Percentiles rank a stretch among this genome's conserved stretches.
These are phyloP conservation scores for Augochlora pura DNA, from an alignment of 1,140 invertebrate genomes.

Conservation along the genomic window DNA sequence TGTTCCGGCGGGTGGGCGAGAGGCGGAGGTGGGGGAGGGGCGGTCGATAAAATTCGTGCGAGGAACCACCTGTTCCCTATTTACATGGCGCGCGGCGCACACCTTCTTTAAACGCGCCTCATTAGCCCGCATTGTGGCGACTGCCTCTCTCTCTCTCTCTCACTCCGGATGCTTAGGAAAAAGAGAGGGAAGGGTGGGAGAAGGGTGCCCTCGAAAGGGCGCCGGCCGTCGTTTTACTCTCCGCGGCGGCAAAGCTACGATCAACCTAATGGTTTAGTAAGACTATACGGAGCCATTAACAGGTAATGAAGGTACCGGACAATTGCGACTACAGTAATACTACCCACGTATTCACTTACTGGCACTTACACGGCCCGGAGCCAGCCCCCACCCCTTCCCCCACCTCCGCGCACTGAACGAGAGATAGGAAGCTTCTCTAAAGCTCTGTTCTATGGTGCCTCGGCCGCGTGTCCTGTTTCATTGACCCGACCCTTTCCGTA, in stretches of 20 bases:
- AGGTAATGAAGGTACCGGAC: conserved; percentile 37
- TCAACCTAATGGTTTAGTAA: conserved; percentile 24
- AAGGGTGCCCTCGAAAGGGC: neutral
- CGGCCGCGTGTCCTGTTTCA: conserved; percentile 38
- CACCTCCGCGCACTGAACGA: conserved; percentile 5
- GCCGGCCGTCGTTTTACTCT: neutral
- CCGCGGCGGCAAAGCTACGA: conserved; percentile 2
- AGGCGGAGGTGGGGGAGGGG: too few relatives aligned
- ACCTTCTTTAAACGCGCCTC: neutral
- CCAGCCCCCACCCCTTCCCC: too few relatives aligned
- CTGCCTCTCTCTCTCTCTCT: too few relatives aligned
- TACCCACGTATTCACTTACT: conserved; percentile 37
- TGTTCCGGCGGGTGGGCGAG: too few relatives aligned
- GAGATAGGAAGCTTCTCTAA: conserved; percentile 31
- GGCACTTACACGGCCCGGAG: conserved; percentile 10
- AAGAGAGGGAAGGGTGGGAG: too few relatives aligned
- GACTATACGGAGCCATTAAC: conserved; percentile 32
- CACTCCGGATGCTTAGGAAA: neutral
- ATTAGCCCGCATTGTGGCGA: neutral
- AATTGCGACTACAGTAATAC: conserved; percentile 27
- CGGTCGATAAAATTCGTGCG: neutral
- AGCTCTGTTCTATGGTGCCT: conserved; percentile 31
- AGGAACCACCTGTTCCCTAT: neutral
- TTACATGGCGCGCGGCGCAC: neutral
- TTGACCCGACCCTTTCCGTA: conserved; percentile 30